Conservation (phyloP, 2,797 vertebrate species). For the Lates japonicus region DNA sequence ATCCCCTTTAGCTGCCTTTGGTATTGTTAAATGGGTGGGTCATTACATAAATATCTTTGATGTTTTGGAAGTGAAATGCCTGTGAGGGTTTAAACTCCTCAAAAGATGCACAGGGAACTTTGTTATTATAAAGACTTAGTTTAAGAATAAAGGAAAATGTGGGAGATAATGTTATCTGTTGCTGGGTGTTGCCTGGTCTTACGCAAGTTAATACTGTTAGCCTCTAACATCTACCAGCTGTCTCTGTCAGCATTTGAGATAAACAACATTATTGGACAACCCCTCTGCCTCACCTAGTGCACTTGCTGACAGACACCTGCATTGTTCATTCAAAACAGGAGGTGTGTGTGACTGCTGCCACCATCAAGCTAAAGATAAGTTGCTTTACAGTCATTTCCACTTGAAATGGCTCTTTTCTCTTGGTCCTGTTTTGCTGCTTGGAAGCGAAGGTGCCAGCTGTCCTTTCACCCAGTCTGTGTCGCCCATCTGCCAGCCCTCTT, state of each 20-base stretch:
- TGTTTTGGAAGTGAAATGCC: slow-evolving; percentile 12
- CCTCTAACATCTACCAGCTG: slow-evolving; percentile 62
- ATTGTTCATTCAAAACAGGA: slow-evolving; percentile 46
- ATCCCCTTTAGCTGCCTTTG: neutral
- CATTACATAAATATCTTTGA: neutral
- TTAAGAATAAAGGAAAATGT: slow-evolving; percentile 9
- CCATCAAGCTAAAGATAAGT: slow-evolving; percentile 45
- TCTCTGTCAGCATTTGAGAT: slow-evolving; percentile 49
- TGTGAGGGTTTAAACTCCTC: slow-evolving; percentile 6
- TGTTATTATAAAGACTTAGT: neutral
- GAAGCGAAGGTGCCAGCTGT: slow-evolving; percentile 71
- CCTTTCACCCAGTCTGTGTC: slow-evolving; percentile 58
- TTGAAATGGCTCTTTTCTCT: slow-evolving; percentile 35
- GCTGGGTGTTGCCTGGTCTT: slow-evolving; percentile 18
- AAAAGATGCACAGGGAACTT: neutral
- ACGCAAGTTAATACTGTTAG: slow-evolving; percentile 39
- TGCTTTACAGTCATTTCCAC: slow-evolving; percentile 4
- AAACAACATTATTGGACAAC: slow-evolving; percentile 46
- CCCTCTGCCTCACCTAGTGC: slow-evolving; percentile 36
- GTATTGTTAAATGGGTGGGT: neutral
- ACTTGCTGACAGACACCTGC: slow-evolving; percentile 56
- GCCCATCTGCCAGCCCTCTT: slow-evolving; percentile 76
- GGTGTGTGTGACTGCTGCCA: slow-evolving; percentile 27
- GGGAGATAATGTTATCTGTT: slow-evolving; percentile 9
- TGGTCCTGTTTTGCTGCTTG: slow-evolving; percentile 32